Evolutionary conservation across 1,140 invertebrate genomes (phyloP).

Genomic region (Drosophila ananassae): DNA sequence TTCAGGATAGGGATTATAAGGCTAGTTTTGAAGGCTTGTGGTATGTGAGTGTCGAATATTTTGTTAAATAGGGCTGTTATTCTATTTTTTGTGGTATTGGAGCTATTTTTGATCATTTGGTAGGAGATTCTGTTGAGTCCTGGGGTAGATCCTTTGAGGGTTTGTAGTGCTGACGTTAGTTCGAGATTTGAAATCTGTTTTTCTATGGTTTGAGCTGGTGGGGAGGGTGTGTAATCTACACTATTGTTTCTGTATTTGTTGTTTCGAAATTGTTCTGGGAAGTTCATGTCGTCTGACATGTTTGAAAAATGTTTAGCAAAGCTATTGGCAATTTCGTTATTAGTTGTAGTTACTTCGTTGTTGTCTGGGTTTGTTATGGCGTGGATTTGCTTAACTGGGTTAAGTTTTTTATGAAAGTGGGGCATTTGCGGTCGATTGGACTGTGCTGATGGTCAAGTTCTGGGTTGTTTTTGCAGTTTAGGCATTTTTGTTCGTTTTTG

Average conservation of each 20-base stretch:
- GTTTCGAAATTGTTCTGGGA: background rate
- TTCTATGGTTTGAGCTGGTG: background rate
- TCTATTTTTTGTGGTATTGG: background rate
- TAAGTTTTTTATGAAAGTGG: too few relatives aligned
- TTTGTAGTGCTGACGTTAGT: constrained; percentile 1
- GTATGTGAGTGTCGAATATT: constrained; percentile 22
- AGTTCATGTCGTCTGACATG: background rate
- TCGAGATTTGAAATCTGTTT: background rate
- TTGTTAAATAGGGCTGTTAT: background rate
- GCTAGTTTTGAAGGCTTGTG: constrained; percentile 11
- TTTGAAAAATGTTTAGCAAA: background rate
- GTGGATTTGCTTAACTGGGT: too few relatives aligned
- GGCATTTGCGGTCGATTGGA: too few relatives aligned
- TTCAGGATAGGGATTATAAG: constrained; percentile 11
- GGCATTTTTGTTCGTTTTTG: too few relatives aligned
- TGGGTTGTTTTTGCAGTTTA: too few relatives aligned
- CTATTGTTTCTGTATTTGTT: constrained; percentile 1
- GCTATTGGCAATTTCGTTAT: background rate
- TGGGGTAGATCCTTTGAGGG: constrained; percentile 1
- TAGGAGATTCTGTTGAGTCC: constrained; percentile 6
- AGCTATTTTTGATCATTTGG: constrained; percentile 4
- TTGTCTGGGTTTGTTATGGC: too few relatives aligned
- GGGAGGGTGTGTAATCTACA: background rate
- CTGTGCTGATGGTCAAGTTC: too few relatives aligned
- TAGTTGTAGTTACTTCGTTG: too few relatives aligned